These are phyloP conservation scores for Columba janthina DNA, from an alignment of 2,113 vertebrate species.

Conservation along the genomic window DNA sequence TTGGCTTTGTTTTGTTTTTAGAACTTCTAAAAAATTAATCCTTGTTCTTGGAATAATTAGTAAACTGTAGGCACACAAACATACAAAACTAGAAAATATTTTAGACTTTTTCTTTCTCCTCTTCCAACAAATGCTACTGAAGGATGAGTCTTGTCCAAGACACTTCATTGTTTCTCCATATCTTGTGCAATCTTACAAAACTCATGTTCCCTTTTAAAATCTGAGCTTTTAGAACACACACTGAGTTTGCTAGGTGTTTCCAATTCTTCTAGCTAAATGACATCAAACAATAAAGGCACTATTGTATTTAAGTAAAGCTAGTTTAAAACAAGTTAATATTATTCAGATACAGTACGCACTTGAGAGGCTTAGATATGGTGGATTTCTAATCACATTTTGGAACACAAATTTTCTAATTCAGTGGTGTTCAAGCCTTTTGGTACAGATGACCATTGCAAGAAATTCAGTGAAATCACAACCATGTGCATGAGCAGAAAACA, in stretches of 20 bases:
- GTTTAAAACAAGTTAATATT: not conserved
- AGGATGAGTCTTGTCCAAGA: not conserved
- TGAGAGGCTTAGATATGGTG: not conserved
- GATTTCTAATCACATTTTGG: not conserved
- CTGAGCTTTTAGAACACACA: not conserved
- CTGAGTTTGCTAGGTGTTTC: not conserved
- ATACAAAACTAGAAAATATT: not conserved
- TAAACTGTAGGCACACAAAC: not conserved
- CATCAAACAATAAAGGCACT: not conserved
- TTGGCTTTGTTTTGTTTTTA: not conserved
- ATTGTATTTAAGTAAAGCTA: not conserved
- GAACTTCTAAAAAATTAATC: not conserved
- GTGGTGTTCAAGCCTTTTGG: not conserved
- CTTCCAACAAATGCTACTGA: not conserved
- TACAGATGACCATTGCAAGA: not conserved
- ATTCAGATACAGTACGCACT: not conserved
- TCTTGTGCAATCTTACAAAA: not conserved
- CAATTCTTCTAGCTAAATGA: not conserved
- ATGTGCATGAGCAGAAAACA: not conserved
- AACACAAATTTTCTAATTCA: not conserved
- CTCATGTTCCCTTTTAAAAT: not conserved
- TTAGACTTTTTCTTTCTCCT: not conserved
- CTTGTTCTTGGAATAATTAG: too few species aligned
- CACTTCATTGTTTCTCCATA: not conserved
- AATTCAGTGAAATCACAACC: not conserved